Conservation (phyloP, 53 echinoderm and acorn worm genomes). For the Pentamera pediparva region DNA sequence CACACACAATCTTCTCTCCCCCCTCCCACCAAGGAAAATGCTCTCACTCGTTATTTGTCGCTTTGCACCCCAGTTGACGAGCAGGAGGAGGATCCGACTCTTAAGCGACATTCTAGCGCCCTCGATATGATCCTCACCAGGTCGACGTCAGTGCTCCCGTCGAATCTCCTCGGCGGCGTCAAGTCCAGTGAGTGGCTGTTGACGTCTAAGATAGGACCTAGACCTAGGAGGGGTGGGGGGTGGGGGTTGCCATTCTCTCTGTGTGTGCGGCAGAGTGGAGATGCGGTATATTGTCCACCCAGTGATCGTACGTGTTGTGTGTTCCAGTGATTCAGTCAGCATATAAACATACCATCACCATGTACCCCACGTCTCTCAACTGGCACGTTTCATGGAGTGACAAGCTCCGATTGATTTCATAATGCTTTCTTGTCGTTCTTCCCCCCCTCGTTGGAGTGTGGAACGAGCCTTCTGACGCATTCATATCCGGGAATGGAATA, state of each 20-base stretch:
- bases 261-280: not conserved
- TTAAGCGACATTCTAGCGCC: constrained; percentile 32
- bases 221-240: too few species aligned
- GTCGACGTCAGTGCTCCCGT: constrained; percentile 21
- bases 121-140: constrained; percentile 30
- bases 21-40: too few species aligned
- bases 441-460: too few species aligned
- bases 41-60: not conserved
- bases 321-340: too few species aligned
- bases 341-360: too few species aligned
- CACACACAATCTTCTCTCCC: too few species aligned
- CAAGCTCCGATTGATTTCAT: too few species aligned
- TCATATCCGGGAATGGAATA: too few species aligned
- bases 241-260: too few species aligned
- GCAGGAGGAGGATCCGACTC: constrained; percentile 6
- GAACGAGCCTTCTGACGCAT: too few species aligned
- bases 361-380: not conserved
- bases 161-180: constrained; percentile 24
- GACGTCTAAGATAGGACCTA: not conserved
- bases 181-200: constrained; percentile 28
- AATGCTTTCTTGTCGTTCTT: too few species aligned
- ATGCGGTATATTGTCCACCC: not conserved
- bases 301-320: not conserved
- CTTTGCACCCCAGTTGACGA: constrained; percentile 4
- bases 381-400: too few species aligned